Evolutionary conservation across 1,140 invertebrate genomes (phyloP).

Genomic region (Drosophila malerkotliana): DNA sequence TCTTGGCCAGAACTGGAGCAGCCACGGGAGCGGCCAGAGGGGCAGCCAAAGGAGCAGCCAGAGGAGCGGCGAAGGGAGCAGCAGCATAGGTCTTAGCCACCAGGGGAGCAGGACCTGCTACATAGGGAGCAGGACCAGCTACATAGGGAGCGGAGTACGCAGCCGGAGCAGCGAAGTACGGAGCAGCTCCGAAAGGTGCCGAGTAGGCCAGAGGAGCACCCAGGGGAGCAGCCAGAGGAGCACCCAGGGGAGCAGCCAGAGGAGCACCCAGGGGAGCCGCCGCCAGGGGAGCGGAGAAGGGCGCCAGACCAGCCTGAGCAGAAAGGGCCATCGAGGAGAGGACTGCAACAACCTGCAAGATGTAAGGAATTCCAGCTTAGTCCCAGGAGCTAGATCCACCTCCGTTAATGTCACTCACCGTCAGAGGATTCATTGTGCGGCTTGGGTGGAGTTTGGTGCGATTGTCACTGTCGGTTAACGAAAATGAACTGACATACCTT

Average conservation of each 20-base stretch:
- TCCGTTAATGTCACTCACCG: constrained; percentile 59
- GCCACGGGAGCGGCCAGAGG: constrained; percentile 44
- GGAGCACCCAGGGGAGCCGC: constrained; percentile 60
- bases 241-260: constrained; percentile 52
- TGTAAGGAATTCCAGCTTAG: neutral
- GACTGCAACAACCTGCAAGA: constrained; percentile 75
- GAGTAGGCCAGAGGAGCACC: constrained; percentile 67
- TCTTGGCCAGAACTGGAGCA: constrained; percentile 37
- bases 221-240: constrained; percentile 58
- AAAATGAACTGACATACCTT: constrained; percentile 83
- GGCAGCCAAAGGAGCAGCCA: constrained; percentile 32
- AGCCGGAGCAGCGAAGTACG: constrained; percentile 47
- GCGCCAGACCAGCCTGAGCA: constrained; percentile 65
- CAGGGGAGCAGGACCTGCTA: constrained; percentile 44
- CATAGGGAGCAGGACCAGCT: constrained; percentile 39
- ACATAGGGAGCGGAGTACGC: constrained; percentile 54
- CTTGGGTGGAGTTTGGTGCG: constrained; percentile 62
- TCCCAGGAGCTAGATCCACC: neutral
- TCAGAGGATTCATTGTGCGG: constrained; percentile 83
- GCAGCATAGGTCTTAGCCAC: constrained; percentile 57
- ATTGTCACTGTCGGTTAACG: constrained; percentile 82
- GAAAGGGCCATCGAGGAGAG: constrained; percentile 77
- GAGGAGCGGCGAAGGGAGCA: constrained; percentile 59
- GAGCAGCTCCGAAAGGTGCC: constrained; percentile 50
- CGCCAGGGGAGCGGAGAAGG: constrained; percentile 52